Conservation (phyloP, 2,888 invertebrate genomes). For the Oscheius sp. region DNA sequence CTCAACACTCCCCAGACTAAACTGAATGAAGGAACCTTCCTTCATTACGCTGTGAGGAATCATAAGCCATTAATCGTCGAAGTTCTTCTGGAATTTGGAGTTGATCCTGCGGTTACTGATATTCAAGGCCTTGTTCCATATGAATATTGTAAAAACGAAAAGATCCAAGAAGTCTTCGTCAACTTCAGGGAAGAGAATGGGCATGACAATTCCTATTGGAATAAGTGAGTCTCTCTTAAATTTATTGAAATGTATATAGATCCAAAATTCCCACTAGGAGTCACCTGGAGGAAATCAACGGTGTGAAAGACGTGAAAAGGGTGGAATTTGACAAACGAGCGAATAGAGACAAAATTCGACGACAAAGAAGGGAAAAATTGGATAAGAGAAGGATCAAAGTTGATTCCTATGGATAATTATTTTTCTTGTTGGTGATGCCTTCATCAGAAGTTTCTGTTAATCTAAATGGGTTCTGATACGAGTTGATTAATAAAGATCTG, state of each 20-base stretch:
- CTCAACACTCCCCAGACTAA: background rate
- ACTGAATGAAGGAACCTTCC: background rate
- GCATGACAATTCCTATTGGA: background rate
- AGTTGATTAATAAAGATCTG: too few species aligned
- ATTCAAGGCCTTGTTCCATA: background rate
- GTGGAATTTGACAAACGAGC: background rate
- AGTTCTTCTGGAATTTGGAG: background rate
- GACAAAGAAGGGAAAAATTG: background rate
- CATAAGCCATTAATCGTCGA: background rate
- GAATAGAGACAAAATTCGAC: background rate
- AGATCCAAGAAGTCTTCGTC: background rate
- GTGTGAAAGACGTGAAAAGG: background rate
- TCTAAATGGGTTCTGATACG: too few species aligned
- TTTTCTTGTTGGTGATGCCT: too few species aligned
- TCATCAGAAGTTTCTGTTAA: too few species aligned
- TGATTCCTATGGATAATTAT: background rate
- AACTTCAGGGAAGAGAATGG: background rate
- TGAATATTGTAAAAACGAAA: background rate
- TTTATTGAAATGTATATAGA: background rate
- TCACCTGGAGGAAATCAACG: background rate
- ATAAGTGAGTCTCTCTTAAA: background rate
- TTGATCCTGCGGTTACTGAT: background rate
- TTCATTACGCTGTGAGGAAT: background rate
- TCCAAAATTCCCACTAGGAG: background rate
- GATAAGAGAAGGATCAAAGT: background rate